Evolutionary conservation across 2,888 invertebrate species (phyloP), one percentile per base, ranked within the genome.

Genomic region (Melanostoma mellinum): DNA sequence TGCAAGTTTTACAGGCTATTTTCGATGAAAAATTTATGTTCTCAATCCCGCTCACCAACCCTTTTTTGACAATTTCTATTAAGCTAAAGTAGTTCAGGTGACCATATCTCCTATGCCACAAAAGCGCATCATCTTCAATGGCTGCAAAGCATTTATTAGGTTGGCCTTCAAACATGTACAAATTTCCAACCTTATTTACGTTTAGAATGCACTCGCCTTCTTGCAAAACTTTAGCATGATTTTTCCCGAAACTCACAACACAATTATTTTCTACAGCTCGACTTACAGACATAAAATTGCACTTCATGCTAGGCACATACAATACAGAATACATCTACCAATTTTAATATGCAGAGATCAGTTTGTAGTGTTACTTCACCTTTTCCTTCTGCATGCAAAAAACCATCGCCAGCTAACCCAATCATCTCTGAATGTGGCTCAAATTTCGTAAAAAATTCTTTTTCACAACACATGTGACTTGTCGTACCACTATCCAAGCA

Each of bases 11-110:
- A 5, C 71, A 80, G 1, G 20, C n/a, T 9, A 48, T 46, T 50
- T 65, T 72, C 53, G 56, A 44, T 56, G 40, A 52, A 36, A 65
- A 68, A 68, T 68, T 68, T 1, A 55, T 20, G 20, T 68, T 68
- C 53, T 77, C 74, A 71, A 81, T 60, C 2, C 58, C 74, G 0
- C 52, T 40, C 9, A 79, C 73, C 20, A 78, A 32, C 32, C 53
- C 60, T 38, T 84, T 69, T 53, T 40, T 46, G 38, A 40, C 68
- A 32, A 81, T 33, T 75, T 75, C 44, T 10, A 58, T 52, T 33
- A 79, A 73, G 40, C 76, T 65, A 38, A n/a, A 32, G 42, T 68
- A 73, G 56, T 85, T 76, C 38, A 73, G n/a, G 42, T 85, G 73
- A 8, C 80, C 80, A 48, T 63, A 71, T 58, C 69, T 73, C 30